Conservation (phyloP, 2,113 vertebrate species). For the Scartelaos histophorus region DNA sequence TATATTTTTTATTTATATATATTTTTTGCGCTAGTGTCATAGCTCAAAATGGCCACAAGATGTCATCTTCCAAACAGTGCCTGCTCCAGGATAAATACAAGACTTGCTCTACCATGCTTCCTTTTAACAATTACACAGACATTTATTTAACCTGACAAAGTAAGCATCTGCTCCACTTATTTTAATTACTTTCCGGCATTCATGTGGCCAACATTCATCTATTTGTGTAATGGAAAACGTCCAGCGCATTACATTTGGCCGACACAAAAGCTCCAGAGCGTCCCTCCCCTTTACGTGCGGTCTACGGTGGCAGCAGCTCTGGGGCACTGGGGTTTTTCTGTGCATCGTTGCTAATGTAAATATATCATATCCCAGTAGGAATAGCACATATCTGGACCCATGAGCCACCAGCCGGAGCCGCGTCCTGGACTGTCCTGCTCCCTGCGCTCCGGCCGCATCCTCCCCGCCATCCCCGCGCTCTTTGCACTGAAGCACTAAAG, state of each 20-base stretch:
- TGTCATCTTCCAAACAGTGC: neutral
- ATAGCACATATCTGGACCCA: slow-evolving; percentile 1
- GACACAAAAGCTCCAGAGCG: slow-evolving; percentile 29
- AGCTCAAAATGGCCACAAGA: neutral
- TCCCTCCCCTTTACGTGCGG: slow-evolving; percentile 63
- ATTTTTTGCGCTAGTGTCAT: neutral
- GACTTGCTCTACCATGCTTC: neutral
- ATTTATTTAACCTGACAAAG: neutral
- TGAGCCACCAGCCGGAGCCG: neutral
- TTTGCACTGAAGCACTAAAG: slow-evolving; percentile 18
- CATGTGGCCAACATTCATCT: neutral
- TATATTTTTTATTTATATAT: no score
- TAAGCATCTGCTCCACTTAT: neutral
- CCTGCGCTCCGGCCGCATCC: slow-evolving; percentile 18
- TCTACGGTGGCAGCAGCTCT: slow-evolving; percentile 4
- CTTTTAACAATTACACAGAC: neutral
- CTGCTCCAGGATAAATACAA: neutral
- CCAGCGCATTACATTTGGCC: slow-evolving; percentile 24
- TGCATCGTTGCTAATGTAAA: neutral
- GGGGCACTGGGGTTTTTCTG: slow-evolving; percentile 20
- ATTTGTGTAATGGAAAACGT: neutral
- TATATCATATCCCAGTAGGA: neutral
- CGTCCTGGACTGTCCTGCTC: slow-evolving; percentile 3
- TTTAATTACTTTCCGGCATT: neutral
- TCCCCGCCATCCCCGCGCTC: neutral